Conservation (phyloP, 1,140 invertebrate genomes). For the Drosophila aff. region DNA sequence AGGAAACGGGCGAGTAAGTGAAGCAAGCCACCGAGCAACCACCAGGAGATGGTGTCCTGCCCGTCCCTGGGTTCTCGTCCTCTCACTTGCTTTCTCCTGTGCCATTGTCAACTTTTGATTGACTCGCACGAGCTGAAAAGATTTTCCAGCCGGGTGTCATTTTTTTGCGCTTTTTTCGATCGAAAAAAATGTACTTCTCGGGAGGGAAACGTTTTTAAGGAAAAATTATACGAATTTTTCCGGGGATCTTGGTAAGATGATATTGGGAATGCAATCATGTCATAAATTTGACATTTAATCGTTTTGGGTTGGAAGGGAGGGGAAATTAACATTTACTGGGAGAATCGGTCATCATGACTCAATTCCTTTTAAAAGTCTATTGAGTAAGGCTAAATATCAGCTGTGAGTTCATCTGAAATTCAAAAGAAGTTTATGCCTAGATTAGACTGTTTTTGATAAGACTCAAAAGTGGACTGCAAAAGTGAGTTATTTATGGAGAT, state of each 20-base stretch:
- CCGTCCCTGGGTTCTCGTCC: conserved; percentile 17
- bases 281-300: conserved; percentile 83
- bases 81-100: conserved; percentile 59
- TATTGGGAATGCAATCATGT: conserved; percentile 52
- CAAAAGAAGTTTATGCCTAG: not conserved
- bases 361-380: not conserved
- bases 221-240: conserved; percentile 31
- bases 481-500: not conserved
- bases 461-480: not conserved
- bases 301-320: conserved; percentile 23
- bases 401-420: conserved; percentile 30
- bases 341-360: conserved; percentile 6
- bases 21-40: conserved; percentile 44
- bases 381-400: conserved; percentile 23
- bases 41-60: conserved; percentile 48
- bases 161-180: conserved; percentile 56
- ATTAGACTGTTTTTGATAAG: conserved; percentile 32
- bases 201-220: conserved; percentile 10
- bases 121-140: conserved; percentile 59
- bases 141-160: conserved; percentile 57
- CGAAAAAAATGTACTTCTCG: conserved; percentile 46
- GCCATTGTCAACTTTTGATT: conserved; percentile 72
- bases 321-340: conserved; percentile 25
- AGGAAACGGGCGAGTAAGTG: conserved; percentile 22
- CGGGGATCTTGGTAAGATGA: conserved; percentile 66